Evolutionary conservation across 2,888 invertebrate genomes (phyloP), one percentile per base, ranked within the genome.

Genomic region (Linnaemya vulpina): DNA sequence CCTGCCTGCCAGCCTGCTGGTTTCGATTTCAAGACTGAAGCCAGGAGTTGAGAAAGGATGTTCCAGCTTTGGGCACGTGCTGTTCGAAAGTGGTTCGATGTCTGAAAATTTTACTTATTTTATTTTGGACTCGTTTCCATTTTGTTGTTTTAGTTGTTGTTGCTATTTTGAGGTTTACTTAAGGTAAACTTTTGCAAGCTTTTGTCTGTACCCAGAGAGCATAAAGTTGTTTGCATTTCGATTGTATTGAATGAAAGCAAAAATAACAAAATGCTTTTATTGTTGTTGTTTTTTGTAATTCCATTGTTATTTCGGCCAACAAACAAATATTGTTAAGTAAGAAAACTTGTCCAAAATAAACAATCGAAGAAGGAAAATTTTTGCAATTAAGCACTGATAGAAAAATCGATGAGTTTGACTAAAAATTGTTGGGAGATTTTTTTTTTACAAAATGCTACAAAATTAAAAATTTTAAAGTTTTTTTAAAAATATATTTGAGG

Each of bases 131-230:
- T 58, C n/a, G 8, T 51, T 17, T 60, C n/a, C 13, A 40, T 65
- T 67, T 58, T n/a, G n/a, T 1, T 70, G 4, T 35, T 58, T 38
- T 67, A 17, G 5, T 70, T 55, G 58, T 65, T 46, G 13, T 46
- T 46, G 13, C 13, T 49, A 3, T 49, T 70, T 71, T 80, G 73
- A 75, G 85, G 85, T 78, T 85, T 82, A 75, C 78, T 85, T 85
- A 78, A 85, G 85, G 85, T 85, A 78, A 85, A 78, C 78, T 85
- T 84, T 68, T 60, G 51, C 22, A 73, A 73, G 81, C 73, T 81
- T 70, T 82, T 81, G 84, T 81, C 73, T 80, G 13, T 75, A 73
- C 17, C 46, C 25, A 76, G 38, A 55, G 70, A 63, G 58, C 73
- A 65, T 25, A 63, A 74, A 17, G 10, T 35, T 46, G 43, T 68